phyloP scores from a whole-genome alignment of 2,888 invertebrate genomes.

The Sthenelais limicola region DNA sequence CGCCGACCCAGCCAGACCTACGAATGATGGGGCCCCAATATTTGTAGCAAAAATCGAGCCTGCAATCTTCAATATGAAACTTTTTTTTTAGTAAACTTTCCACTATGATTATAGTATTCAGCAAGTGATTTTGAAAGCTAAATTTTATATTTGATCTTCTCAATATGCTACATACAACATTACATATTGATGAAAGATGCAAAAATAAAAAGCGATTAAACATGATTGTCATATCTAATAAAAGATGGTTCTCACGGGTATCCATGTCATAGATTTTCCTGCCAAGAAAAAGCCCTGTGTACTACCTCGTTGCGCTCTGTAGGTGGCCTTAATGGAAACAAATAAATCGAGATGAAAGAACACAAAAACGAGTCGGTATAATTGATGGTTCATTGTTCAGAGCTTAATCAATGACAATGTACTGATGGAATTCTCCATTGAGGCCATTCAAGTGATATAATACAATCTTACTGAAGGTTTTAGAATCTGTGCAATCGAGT shows the following conservation, averaged over 20 bases:
- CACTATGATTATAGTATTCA: too few species aligned
- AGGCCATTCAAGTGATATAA: background rate
- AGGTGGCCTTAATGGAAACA: conserved; percentile 69
- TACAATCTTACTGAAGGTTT: background rate
- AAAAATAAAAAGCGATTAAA: background rate
- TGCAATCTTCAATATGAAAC: conserved; percentile 44
- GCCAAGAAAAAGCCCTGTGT: conserved; percentile 73
- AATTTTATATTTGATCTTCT: background rate
- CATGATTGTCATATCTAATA: background rate
- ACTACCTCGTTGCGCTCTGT: conserved; percentile 67
- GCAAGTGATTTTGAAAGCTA: background rate
- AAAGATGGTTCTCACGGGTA: conserved; percentile 69
- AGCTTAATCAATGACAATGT: too few species aligned
- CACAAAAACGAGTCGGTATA: background rate
- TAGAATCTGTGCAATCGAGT: too few species aligned
- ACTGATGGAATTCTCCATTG: too few species aligned
- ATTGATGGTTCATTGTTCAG: too few species aligned
- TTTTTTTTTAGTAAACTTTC: too few species aligned
- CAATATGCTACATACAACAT: background rate
- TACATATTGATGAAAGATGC: background rate
- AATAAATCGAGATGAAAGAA: background rate
- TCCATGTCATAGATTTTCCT: conserved; percentile 73
- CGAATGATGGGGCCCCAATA: conserved; percentile 61
- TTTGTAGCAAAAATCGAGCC: conserved; percentile 53
- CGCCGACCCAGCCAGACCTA: conserved; percentile 67